These are phyloP conservation scores for Atherinomorus stipes DNA, from an alignment of 2,113 vertebrate species.

Conservation along the genomic window DNA sequence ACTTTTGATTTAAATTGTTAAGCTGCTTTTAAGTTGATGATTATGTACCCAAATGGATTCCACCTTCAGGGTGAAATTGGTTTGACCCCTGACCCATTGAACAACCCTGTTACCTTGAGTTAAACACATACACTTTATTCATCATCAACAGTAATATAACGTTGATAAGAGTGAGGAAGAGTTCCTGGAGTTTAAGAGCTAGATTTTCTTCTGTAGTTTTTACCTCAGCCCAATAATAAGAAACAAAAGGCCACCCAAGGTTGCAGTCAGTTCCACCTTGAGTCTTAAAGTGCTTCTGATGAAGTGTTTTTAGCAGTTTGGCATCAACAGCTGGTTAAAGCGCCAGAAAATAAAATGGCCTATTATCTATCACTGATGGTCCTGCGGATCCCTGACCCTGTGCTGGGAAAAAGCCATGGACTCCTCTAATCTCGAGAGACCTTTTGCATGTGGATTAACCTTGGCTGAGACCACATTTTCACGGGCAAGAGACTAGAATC, in stretches of 20 bases:
- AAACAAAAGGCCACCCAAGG: neutral
- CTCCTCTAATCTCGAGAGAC: constrained; percentile 62
- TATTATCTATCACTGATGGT: constrained; percentile 48
- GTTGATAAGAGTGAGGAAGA: constrained; percentile 11
- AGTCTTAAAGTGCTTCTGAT: constrained; percentile 43
- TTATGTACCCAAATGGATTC: neutral
- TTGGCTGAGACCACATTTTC: constrained; percentile 21
- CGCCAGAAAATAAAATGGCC: constrained; percentile 49
- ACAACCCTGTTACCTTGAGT: neutral
- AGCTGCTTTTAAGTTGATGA: neutral
- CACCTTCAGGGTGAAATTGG: neutral
- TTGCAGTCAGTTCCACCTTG: constrained; percentile 59
- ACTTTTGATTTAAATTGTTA: neutral
- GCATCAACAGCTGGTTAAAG: constrained; percentile 51
- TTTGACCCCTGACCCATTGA: neutral
- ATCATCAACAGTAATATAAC: neutral
- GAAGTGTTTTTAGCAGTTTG: constrained; percentile 31
- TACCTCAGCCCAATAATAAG: constrained; percentile 30
- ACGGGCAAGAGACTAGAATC: neutral
- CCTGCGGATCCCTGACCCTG: constrained; percentile 68
- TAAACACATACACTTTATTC: constrained; percentile 18
- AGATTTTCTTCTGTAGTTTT: constrained; percentile 34
- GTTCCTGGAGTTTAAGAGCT: constrained; percentile 27
- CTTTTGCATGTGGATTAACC: constrained; percentile 75
- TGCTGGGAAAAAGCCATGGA: constrained; percentile 38